These are phyloP conservation scores for Ctenomys sociabilis DNA, from an alignment of 2,113 vertebrate species.

Conservation along the genomic window DNA sequence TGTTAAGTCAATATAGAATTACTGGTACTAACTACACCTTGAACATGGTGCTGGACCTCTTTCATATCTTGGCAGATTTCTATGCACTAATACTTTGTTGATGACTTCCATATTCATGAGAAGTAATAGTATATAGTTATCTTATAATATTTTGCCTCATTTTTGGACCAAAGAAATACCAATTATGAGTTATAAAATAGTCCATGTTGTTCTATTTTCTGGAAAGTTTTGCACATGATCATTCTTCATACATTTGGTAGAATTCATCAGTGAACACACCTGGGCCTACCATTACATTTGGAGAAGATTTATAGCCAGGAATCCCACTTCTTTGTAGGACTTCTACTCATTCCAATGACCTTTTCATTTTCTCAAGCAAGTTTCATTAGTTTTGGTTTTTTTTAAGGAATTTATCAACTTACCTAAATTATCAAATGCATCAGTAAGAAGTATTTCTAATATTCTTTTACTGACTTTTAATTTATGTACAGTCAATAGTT, in stretches of 20 bases:
- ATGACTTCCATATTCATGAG: conserved; percentile 24
- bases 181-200: not conserved
- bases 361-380: not conserved
- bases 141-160: not conserved
- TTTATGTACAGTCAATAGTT: not conserved
- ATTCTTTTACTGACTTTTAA: conserved; percentile 21
- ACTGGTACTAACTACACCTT: not conserved
- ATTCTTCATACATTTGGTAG: conserved; percentile 10
- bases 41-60: not conserved
- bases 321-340: conserved; percentile 4
- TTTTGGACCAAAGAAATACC: not conserved
- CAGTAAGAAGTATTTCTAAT: not conserved
- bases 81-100: not conserved
- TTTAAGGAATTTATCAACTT: not conserved
- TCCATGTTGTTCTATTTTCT: not conserved
- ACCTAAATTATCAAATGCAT: not conserved
- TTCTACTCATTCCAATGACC: not conserved
- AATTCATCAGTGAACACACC: not conserved
- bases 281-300: not conserved
- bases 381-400: not conserved
- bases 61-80: conserved; percentile 8
- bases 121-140: not conserved
- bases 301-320: not conserved
- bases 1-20: not conserved
- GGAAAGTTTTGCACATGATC: not conserved